These are phyloP conservation scores for Apodemus speciosus DNA, from an alignment of 2,113 vertebrate species.

Conservation along the genomic window DNA sequence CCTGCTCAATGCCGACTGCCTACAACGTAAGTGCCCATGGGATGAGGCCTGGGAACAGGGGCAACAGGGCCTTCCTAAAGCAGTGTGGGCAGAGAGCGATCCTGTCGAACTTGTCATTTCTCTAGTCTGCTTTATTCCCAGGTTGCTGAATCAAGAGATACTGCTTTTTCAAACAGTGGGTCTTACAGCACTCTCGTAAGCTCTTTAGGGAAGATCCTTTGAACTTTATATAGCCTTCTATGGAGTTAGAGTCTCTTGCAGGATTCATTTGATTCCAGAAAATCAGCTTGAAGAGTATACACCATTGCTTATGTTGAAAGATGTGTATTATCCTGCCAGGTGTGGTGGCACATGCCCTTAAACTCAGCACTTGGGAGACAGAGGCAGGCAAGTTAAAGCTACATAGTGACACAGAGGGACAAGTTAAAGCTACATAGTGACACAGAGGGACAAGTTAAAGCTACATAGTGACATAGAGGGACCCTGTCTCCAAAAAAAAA, in stretches of 20 bases:
- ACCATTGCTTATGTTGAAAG: background rate
- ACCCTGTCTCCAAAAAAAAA: background rate
- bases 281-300: background rate
- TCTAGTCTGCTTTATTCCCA: background rate
- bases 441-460: background rate
- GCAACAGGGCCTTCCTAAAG: background rate
- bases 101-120: background rate
- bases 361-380: background rate
- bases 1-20: conserved; percentile 96
- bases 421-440: background rate
- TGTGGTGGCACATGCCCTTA: background rate
- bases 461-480: background rate
- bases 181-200: background rate
- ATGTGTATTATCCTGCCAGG: background rate
- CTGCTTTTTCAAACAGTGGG: conserved; percentile 7
- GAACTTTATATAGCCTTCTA: background rate
- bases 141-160: background rate
- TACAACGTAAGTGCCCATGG: conserved; percentile 93
- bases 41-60: background rate
- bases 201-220: conserved; percentile 20
- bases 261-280: conserved; percentile 34
- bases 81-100: background rate
- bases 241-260: background rate
- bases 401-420: background rate
- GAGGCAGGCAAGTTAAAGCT: background rate